Evolutionary conservation across 1,140 invertebrate species (phyloP).

Genomic region (Apis laboriosa): DNA sequence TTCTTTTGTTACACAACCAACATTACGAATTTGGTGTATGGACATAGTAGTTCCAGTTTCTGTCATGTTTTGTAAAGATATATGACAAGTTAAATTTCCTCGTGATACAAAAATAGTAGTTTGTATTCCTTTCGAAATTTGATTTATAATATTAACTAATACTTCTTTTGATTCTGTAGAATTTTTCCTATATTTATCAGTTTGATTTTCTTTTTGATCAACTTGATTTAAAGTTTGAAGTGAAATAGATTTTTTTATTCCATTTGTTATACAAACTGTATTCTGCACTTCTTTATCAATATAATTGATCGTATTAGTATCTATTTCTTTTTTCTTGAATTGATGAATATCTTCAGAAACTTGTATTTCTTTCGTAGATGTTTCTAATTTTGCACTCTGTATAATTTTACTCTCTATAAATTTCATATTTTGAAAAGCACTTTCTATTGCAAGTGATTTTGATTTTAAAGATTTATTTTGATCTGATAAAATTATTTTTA

Average conservation of each 20-base stretch:
- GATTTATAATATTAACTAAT: not conserved
- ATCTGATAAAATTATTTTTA: conserved; percentile 30
- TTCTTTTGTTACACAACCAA: not conserved
- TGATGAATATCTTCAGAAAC: not conserved
- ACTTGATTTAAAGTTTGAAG: not conserved
- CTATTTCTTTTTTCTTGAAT: not conserved
- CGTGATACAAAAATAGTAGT: conserved; percentile 13
- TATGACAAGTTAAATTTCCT: not conserved
- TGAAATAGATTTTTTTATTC: not conserved
- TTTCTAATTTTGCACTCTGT: not conserved
- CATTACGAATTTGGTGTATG: not conserved
- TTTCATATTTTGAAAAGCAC: not conserved
- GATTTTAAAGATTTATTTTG: too few species aligned
- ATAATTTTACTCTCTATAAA: not conserved
- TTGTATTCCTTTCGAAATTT: conserved; percentile 18
- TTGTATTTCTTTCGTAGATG: not conserved
- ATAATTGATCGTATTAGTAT: not conserved
- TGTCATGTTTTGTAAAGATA: not conserved
- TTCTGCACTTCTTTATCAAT: not conserved
- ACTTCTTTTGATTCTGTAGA: not conserved
- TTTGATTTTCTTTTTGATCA: not conserved
- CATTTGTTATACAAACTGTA: conserved; percentile 5
- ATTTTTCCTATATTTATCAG: not conserved
- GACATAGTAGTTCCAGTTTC: conserved; percentile 19
- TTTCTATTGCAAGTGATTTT: too few species aligned